phyloP scores from a whole-genome alignment of 2,888 invertebrate species.

The Hetaerina titia region DNA sequence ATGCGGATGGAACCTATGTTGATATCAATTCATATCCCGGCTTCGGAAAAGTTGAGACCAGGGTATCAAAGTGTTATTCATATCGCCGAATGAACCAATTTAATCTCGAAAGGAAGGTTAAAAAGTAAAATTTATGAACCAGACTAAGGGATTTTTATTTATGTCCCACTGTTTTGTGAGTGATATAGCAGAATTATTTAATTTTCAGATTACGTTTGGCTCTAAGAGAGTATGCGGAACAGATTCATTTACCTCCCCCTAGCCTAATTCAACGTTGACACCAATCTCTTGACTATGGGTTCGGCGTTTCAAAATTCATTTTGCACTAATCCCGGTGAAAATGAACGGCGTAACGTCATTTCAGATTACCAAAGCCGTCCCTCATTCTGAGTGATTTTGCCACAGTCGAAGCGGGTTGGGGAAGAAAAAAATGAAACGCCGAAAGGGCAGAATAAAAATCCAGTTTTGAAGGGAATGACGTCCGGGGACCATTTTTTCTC shows the following conservation, averaged over 20 bases:
- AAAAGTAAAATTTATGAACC: background rate
- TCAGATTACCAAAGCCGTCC: background rate
- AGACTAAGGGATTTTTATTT: background rate
- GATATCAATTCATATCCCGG: background rate
- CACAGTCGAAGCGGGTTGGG: background rate
- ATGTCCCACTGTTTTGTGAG: background rate
- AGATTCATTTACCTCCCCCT: background rate
- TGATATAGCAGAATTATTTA: background rate
- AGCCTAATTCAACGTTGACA: background rate
- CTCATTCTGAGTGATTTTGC: conserved; percentile 12
- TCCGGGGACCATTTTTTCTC: background rate
- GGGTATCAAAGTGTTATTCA: background rate
- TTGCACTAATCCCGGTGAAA: conserved; percentile 8
- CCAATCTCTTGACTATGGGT: background rate
- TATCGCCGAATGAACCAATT: background rate
- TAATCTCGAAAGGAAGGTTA: background rate
- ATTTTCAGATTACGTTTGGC: background rate
- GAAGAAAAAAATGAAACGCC: background rate
- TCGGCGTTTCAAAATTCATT: conserved; percentile 24
- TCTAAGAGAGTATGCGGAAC: background rate
- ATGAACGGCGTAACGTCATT: conserved; percentile 23
- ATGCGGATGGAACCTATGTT: background rate
- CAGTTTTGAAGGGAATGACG: background rate
- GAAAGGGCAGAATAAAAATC: background rate
- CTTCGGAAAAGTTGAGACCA: background rate